Percentiles rank a stretch among this genome's conserved stretches.
Conservation (phyloP, 2,113 vertebrate species). For the Thryonomys swinderianus region DNA sequence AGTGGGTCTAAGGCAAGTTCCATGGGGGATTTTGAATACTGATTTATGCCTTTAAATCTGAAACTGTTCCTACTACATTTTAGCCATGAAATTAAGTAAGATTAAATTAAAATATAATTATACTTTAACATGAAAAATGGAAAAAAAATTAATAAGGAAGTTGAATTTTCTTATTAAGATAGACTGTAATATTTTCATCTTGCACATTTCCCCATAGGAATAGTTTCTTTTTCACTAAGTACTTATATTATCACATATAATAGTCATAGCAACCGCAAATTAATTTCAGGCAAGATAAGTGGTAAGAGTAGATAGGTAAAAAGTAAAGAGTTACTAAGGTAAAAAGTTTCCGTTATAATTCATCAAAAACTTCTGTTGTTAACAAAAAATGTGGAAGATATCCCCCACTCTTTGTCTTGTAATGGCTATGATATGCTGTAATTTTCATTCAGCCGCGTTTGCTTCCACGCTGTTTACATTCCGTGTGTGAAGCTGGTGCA, state of each 20-base stretch:
- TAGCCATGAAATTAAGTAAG: constrained; percentile 47
- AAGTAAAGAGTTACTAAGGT: background rate
- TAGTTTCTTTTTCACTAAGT: background rate
- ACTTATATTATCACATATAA: background rate
- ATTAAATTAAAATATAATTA: constrained; percentile 56
- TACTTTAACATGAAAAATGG: background rate
- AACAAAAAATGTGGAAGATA: background rate
- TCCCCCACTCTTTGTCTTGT: background rate
- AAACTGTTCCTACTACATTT: constrained; percentile 30
- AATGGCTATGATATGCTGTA: background rate
- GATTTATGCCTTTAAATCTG: background rate
- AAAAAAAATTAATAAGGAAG: constrained; percentile 37
- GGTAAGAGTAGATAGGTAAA: background rate
- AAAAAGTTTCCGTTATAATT: background rate
- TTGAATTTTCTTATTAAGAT: constrained; percentile 44
- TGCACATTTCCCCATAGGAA: background rate
- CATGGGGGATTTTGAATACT: background rate
- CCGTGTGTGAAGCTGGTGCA: background rate
- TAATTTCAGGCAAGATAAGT: background rate
- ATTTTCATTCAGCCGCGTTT: background rate
- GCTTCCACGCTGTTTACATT: background rate
- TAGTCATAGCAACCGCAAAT: constrained; percentile 12
- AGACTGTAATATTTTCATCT: constrained; percentile 18
- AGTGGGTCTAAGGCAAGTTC: background rate
- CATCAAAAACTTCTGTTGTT: background rate